Conservation (phyloP, 30 jellyfish, hydroid and myxozoan genomes). For the Hydractinia echinata region DNA sequence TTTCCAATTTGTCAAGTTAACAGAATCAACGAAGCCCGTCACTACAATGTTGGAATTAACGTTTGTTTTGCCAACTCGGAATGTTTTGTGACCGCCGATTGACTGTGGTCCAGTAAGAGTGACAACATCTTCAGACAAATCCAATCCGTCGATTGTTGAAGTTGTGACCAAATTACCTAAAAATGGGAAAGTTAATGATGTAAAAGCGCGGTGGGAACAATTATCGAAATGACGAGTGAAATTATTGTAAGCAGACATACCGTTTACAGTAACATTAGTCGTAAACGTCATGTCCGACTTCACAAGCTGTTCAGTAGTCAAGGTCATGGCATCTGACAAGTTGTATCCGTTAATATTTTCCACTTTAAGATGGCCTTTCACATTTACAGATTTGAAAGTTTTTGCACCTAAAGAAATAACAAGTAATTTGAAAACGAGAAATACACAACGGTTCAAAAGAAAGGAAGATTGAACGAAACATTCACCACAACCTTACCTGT, state of each 20-base stretch:
- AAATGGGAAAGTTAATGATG: not conserved
- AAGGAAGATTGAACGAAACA: no score
- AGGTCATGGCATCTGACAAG: constrained; percentile 67
- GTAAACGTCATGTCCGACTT: constrained; percentile 42
- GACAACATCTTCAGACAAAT: constrained; percentile 60
- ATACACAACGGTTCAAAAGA: no score
- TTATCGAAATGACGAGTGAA: constrained; percentile 2
- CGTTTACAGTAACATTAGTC: constrained; percentile 36
- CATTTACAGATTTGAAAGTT: constrained; percentile 25
- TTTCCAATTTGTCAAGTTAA: constrained; percentile 40
- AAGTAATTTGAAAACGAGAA: not conserved
- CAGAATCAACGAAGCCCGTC: constrained; percentile 73
- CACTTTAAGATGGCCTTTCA: constrained; percentile 24
- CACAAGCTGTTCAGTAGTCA: constrained; percentile 51
- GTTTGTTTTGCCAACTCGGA: not conserved
- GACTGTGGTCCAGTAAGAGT: constrained; percentile 49
- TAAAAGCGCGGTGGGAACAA: not conserved
- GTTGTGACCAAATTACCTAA: constrained; percentile 44
- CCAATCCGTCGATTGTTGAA: constrained; percentile 66
- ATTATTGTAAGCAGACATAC: constrained; percentile 27
- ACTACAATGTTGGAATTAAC: constrained; percentile 30
- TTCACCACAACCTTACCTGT: constrained; percentile 37
- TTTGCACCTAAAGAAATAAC: constrained; percentile 35
- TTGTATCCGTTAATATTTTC: constrained; percentile 42
- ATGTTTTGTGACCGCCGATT: constrained; percentile 60